Percentiles rank a stretch among this genome's conserved stretches.
phyloP scores from a whole-genome alignment of 2,888 invertebrate genomes.

The Hanleya hanleyi region DNA sequence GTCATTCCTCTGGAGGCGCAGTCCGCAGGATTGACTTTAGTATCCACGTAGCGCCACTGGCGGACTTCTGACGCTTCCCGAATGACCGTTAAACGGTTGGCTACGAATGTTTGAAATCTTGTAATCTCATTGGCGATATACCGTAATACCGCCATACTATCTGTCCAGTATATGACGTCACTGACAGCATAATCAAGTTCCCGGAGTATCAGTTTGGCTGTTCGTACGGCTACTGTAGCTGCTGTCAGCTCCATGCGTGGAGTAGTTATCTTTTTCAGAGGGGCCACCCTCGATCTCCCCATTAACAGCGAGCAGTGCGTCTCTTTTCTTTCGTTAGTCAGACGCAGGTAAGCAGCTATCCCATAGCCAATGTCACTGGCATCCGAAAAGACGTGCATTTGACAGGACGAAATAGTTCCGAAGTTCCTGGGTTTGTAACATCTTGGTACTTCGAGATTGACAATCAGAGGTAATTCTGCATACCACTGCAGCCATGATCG shows the following conservation, averaged over 20 bases:
- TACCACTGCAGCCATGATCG: slow-evolving; percentile 20
- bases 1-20: slow-evolving; percentile 22
- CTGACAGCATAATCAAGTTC: slow-evolving; percentile 14
- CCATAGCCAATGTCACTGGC: slow-evolving; percentile 38
- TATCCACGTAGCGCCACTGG: slow-evolving; percentile 15
- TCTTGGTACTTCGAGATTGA: slow-evolving; percentile 25
- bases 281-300: slow-evolving; percentile 32
- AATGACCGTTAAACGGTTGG: slow-evolving; percentile 27
- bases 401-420: slow-evolving; percentile 9
- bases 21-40: slow-evolving; percentile 20
- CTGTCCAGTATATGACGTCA: slow-evolving; percentile 17
- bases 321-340: slow-evolving; percentile 10
- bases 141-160: slow-evolving; percentile 23
- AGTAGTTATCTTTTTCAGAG: slow-evolving; percentile 24
- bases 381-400: slow-evolving; percentile 36
- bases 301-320: slow-evolving; percentile 36
- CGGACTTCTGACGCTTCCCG: slow-evolving; percentile 15
- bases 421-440: slow-evolving; percentile 34
- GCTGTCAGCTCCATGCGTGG: slow-evolving; percentile 37
- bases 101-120: slow-evolving; percentile 37
- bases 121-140: slow-evolving; percentile 19
- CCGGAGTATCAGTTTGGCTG: slow-evolving; percentile 4
- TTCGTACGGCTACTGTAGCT: slow-evolving; percentile 21
- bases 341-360: slow-evolving; percentile 26
- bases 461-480: slow-evolving; percentile 7